Percentiles rank a stretch among this genome's conserved stretches.
phyloP scores from a whole-genome alignment of 1,140 invertebrate genomes.

The Medauroidea extradentata region DNA sequence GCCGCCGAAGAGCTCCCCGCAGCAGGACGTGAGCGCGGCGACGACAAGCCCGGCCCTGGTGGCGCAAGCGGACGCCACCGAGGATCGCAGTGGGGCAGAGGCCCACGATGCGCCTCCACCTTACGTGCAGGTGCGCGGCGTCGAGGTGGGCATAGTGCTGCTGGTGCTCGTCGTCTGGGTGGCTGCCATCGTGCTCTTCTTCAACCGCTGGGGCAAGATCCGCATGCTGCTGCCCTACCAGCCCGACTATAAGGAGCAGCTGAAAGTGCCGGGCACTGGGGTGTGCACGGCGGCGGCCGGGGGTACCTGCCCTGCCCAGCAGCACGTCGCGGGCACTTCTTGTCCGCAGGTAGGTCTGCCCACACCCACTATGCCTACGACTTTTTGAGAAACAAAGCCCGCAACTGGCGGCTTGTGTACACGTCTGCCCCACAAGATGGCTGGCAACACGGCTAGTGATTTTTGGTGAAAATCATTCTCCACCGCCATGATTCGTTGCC shows the following conservation, averaged over 20 bases:
- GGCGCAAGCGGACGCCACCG: slow-evolving; percentile 40
- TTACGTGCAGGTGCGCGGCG: slow-evolving; percentile 66
- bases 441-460: too few relatives aligned
- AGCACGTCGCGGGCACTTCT: not conserved
- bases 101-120: not conserved
- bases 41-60: slow-evolving; percentile 17
- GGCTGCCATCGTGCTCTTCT: slow-evolving; percentile 81
- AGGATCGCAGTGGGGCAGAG: not conserved
- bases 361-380: not conserved
- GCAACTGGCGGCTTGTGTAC: too few relatives aligned
- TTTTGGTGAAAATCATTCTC: too few relatives aligned
- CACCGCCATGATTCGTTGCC: too few relatives aligned
- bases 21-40: slow-evolving; percentile 57
- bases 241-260: slow-evolving; percentile 81
- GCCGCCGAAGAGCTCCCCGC: slow-evolving; percentile 64
- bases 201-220: slow-evolving; percentile 90
- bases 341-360: slow-evolving; percentile 11
- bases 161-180: slow-evolving; percentile 83
- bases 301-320: slow-evolving; percentile 42
- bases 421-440: too few relatives aligned
- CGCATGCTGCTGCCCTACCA: slow-evolving; percentile 46
- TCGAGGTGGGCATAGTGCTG: slow-evolving; percentile 83
- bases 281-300: slow-evolving; percentile 58
- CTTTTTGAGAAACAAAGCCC: not conserved
- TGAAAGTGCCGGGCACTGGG: slow-evolving; percentile 74